Evolutionary conservation across 2,888 invertebrate species (phyloP).

Genomic region (Blomia tropicalis): DNA sequence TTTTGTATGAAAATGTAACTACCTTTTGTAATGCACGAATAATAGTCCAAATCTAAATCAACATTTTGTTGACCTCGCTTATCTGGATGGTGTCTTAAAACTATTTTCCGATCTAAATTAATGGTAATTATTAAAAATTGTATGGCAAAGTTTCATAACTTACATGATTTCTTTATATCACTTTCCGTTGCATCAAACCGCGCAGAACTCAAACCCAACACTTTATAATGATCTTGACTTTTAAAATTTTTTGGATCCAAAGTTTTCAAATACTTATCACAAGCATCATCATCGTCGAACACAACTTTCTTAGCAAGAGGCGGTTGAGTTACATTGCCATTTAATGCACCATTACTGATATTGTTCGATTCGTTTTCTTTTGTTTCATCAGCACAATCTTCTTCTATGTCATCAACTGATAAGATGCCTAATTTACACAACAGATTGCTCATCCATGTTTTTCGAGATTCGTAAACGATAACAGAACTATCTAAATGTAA

Average conservation of each 20-base stretch:
- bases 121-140: slow-evolving; percentile 15
- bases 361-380: not conserved
- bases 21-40: slow-evolving; percentile 86
- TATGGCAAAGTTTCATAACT: slow-evolving; percentile 35
- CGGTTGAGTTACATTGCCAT: not conserved
- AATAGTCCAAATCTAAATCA: slow-evolving; percentile 74
- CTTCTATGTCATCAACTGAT: not conserved
- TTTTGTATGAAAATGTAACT: too few species aligned
- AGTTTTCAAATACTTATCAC: slow-evolving; percentile 64
- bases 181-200: slow-evolving; percentile 75
- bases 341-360: not conserved
- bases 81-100: slow-evolving; percentile 91
- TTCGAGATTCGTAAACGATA: slow-evolving; percentile 6
- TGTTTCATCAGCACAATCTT: too few species aligned
- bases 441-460: slow-evolving; percentile 6
- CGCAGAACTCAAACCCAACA: slow-evolving; percentile 68
- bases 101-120: slow-evolving; percentile 52
- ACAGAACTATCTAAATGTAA: not conserved
- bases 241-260: slow-evolving; percentile 94
- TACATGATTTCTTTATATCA: slow-evolving; percentile 82
- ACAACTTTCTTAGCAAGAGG: not conserved
- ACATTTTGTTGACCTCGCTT: slow-evolving; percentile 81
- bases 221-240: slow-evolving; percentile 88
- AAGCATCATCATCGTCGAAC: slow-evolving; percentile 33
- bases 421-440: slow-evolving; percentile 2